Base-by-base conservation (phyloP, 53 echinoderm and acorn worm genomes). In the Crossaster papposus region DNA sequence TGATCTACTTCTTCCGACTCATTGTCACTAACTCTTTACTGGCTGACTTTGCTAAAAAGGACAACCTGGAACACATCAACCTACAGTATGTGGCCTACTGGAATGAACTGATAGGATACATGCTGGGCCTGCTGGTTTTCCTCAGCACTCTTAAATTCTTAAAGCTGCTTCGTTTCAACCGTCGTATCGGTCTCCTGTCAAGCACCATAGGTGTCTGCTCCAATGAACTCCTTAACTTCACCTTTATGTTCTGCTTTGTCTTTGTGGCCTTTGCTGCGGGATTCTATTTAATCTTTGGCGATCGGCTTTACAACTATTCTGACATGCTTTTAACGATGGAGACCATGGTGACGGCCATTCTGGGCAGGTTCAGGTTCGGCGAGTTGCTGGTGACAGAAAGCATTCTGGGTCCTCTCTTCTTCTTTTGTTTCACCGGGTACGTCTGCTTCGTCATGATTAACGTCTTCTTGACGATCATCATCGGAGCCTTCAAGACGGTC, bases 71-170 rank as follows among this genome's bases (percentile, higher is more conserved):
- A 1, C 81, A 89, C 77, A 84, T 96, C 65, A 99, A 96, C 70
- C 88, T 99, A 13, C 99, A 99, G 95, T 95, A 94, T 31, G 96
- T 96, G 37, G 99, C 99, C 44, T 94, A 96, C 91, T 99, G 96
- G 98, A 99, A 99, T 37, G 95, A 96, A 38, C 89, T 99, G 55
- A 86, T 99, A 10, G 93, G 92, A 0, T 96, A 95, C 88, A 90
- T 98, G 82, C 83, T 96, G n/a, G 99, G 94, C 15, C 81, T 92
- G 33, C 34, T 99, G 14, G 93, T 99, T 51, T 99, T 96, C 84
- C 91, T 99, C 32, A 91, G 93, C 52, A 95, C 92, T 23, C 64
- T 95, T 31, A 99, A 99, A 78, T 96, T 99, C 82, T 89, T 99
- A 31, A 96, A 96, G 89, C 93, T 99, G 23, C 95, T 99, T 1